phyloP scores from a whole-genome alignment of 2,888 invertebrate species.

The Malacosoma neustria region DNA sequence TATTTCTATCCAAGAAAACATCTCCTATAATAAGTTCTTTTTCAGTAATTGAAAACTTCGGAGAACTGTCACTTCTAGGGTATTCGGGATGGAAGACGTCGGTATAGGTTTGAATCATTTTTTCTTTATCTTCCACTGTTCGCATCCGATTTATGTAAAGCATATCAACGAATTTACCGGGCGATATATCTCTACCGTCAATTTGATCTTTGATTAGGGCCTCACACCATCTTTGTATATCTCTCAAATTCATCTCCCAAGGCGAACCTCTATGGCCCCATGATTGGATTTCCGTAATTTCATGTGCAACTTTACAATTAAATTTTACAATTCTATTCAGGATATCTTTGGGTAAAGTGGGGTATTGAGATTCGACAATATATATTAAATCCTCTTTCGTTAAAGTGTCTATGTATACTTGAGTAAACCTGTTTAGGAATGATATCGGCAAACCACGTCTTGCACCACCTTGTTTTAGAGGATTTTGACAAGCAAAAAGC shows the following conservation, averaged over 20 bases:
- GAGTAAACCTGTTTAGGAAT: constrained; percentile 97
- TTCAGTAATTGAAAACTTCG: constrained; percentile 75
- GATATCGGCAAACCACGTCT: constrained; percentile 96
- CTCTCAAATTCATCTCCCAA: constrained; percentile 98
- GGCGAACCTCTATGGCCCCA: constrained; percentile 92
- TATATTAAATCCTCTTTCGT: constrained; percentile 78
- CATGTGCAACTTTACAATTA: constrained; percentile 79
- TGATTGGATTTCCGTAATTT: constrained; percentile 75
- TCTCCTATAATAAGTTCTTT: constrained; percentile 79
- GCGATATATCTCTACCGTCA: constrained; percentile 38
- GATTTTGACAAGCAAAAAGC: constrained; percentile 98
- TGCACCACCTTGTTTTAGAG: constrained; percentile 95
- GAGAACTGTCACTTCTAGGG: constrained; percentile 66
- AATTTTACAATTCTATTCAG: constrained; percentile 85
- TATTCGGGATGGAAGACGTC: constrained; percentile 61
- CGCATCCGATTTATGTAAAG: constrained; percentile 93
- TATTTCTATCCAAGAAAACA: constrained; percentile 59
- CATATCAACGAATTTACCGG: constrained; percentile 81
- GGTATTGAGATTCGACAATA: constrained; percentile 81
- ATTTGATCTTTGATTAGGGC: constrained; percentile 69
- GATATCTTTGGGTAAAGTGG: constrained; percentile 73
- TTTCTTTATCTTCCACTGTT: constrained; percentile 82
- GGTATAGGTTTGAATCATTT: constrained; percentile 73
- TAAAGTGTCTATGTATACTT: constrained; percentile 82
- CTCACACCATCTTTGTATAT: constrained; percentile 95